phyloP scores from a whole-genome alignment of 2,888 invertebrate genomes.

The Campoplex nolae region DNA sequence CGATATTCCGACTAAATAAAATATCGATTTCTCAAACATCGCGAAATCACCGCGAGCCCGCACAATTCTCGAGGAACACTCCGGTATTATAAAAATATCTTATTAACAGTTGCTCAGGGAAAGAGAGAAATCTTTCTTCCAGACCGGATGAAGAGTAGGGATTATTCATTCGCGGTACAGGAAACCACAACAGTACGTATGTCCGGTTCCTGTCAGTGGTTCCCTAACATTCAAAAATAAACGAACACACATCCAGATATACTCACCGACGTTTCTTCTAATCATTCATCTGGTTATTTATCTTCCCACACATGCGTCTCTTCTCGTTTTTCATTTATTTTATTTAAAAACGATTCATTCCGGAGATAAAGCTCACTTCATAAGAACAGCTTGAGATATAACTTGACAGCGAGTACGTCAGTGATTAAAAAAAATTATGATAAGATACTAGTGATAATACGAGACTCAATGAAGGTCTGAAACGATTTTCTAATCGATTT shows the following conservation, averaged over 20 bases:
- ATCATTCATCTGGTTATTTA: conserved; percentile 3
- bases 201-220: conserved; percentile 16
- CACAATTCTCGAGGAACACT: not conserved
- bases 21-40: not conserved
- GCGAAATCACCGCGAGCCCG: not conserved
- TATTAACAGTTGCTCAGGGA: not conserved
- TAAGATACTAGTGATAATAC: conserved; percentile 8
- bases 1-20: not conserved
- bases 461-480: not conserved
- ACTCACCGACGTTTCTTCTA: not conserved
- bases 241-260: too few species aligned
- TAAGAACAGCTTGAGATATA: not conserved
- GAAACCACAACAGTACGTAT: conserved; percentile 40
- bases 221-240: too few species aligned
- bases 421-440: not conserved
- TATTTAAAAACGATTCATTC: not conserved
- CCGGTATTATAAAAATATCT: not conserved
- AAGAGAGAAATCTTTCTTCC: not conserved
- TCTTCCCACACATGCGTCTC: not conserved
- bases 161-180: conserved; percentile 40
- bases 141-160: not conserved
- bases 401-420: not conserved
- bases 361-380: not conserved
- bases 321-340: not conserved
- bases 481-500: not conserved